These are phyloP conservation scores for Byasa hedistus DNA, from an alignment of 2,888 invertebrate species.

Conservation along the genomic window DNA sequence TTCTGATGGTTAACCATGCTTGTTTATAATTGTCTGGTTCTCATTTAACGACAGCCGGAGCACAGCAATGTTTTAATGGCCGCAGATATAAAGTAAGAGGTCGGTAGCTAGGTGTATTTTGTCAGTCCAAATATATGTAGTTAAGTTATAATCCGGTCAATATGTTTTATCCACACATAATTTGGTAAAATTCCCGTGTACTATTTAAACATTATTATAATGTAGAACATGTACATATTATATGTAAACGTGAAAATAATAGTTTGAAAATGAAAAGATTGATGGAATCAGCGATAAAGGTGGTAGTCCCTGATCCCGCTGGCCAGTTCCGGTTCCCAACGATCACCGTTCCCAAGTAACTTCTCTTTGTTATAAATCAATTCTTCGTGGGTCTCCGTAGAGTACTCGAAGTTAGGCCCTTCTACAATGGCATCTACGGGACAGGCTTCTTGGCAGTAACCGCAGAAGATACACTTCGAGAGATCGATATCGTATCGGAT, in stretches of 20 bases:
- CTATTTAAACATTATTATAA: no score
- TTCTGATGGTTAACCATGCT: no score
- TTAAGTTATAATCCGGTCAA: no score
- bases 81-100: no score
- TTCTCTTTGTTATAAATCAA: conserved; percentile 99
- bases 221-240: neutral
- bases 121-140: no score
- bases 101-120: no score
- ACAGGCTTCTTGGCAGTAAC: conserved; percentile 99
- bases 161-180: no score
- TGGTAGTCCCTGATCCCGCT: conserved; percentile 86
- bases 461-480: conserved; percentile 99
- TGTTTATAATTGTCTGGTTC: no score
- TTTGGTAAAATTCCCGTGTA: no score
- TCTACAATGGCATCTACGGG: conserved; percentile 99
- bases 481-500: conserved; percentile 98
- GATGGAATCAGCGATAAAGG: conserved; percentile 53
- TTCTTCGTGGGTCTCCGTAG: conserved; percentile 98
- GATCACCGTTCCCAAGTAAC: conserved; percentile 96
- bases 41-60: no score
- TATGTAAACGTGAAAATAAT: neutral
- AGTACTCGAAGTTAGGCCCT: conserved; percentile 99
- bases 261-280: neutral
- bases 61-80: no score
- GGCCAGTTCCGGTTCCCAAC: conserved; percentile 99